Evolutionary conservation across 1,140 invertebrate species (phyloP), one percentile per base, ranked within the genome.

Genomic region (Heliothis virescens): DNA sequence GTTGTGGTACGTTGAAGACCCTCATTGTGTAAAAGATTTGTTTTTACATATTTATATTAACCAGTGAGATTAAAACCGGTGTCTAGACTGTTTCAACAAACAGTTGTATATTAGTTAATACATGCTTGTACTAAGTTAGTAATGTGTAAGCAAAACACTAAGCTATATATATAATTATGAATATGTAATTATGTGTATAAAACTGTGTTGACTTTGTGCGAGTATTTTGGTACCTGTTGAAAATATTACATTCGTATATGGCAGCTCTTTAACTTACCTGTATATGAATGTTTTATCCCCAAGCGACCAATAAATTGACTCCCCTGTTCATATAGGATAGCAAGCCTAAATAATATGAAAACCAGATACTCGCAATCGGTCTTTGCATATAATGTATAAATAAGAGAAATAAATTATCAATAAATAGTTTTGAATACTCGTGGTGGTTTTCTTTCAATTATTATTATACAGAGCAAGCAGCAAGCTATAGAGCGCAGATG

Each of bases 351-450:
- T 13, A 71, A 29, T 48, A 50, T 29, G 21, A 53, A 71, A 41
- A 9, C 21, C 9, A 71, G 52, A 3, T 52, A 75, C 57, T 75
- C 72, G 18, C 47, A 65, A 65, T n/a, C 47, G 15, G 69, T 62
- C 26, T 9, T 76, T 76, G 26, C 74, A 53, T 78, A 69, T 69
- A 78, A 41, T 69, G 50, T 78, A 78, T 78, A 69, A 48, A 78
- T 69, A 69, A 78, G 50, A 69, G 26, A 67, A 78, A 74, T 60
- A 74, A 77, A 78, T 78, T 67, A 78, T 67, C 63, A 55, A 55
- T 87, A 87, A 90, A 89, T 86, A 86, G 82, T 87, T 89, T 86
- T 86, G 79, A 88, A 84, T 79, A 82, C 69, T 55, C 48, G 29
- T 55, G 15, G 11, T 53, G 9, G 21, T 72, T 75, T 59, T 59